Base-by-base conservation (phyloP, 2,113 vertebrate species). In the Pituophis catenifer region DNA sequence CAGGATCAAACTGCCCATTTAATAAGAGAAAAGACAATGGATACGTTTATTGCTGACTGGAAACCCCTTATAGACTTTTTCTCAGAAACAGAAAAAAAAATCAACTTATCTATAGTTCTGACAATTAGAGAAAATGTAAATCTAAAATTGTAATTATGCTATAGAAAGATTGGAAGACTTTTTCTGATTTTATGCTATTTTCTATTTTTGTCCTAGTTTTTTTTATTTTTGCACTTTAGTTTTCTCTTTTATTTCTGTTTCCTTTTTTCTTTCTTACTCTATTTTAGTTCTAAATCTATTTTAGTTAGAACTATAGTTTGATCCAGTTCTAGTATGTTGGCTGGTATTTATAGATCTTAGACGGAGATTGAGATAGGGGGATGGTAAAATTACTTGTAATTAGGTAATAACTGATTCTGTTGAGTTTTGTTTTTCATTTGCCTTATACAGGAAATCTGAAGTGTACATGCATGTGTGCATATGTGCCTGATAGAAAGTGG, bases 401-500 rank as follows among this genome's bases (percentile, higher is more conserved):
- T 38, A 8, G 33, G 3, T 92, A 70, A 54, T 21, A 91, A 95
- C 96, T 96, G 89, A 93, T 96, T 95, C 96, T 8, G 93, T 44
- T 65, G 91, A 95, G 26, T 59, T 24, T 88, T 95, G 92, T 93
- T 95, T 94, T 92, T 90, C 26, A 29, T 90, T 65, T 11, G 93
- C 93, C 8, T 48, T 81, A 10, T 3, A 50, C 12, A 90, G 89
- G 85, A 95, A 94, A 15, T 33, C 48, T 86, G 38, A 86, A 52
- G 58, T 53, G 57, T 58, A 29, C 23, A 38, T 38, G 8, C 3
- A 54, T 24, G 12, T 33, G 2, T 81, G 29, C 24, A 24, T 85
- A n/a, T 2, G 15, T 96, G 94, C 89, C 94, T 94, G 92, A 94
- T 96, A 92, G 94, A 94, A 97, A 96, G 91, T 96, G 94, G 93